phyloP scores from a whole-genome alignment of 2,113 vertebrate genomes.

The Etheostoma spectabile region DNA sequence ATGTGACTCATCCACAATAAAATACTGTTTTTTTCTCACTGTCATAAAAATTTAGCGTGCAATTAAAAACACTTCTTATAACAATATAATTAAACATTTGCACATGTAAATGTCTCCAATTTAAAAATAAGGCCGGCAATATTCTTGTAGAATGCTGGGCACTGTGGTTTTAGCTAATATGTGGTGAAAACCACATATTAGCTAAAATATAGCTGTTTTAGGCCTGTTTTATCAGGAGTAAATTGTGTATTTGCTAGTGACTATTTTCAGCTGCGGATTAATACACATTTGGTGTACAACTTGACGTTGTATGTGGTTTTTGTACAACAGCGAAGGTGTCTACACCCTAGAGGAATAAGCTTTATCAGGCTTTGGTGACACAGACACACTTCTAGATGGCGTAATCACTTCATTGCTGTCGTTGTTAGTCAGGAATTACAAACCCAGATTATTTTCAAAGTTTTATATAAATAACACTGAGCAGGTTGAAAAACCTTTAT shows the following conservation, averaged over 20 bases:
- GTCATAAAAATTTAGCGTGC: not conserved
- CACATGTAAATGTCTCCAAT: not conserved
- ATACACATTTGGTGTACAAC: not conserved
- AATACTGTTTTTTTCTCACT: not conserved
- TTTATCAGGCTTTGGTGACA: not conserved
- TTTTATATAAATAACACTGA: not conserved
- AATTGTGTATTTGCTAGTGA: not conserved
- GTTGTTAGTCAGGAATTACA: not conserved
- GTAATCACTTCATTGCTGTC: not conserved
- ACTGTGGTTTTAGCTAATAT: too few relatives aligned
- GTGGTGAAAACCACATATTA: too few relatives aligned
- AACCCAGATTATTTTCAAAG: not conserved
- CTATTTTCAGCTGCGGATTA: not conserved
- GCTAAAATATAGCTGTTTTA: too few relatives aligned
- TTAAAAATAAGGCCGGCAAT: not conserved
- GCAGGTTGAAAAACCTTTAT: conserved; percentile 4
- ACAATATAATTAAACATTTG: not conserved
- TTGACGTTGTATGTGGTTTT: too few relatives aligned
- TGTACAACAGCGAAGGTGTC: too few relatives aligned
- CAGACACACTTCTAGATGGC: not conserved
- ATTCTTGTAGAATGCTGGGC: too few relatives aligned
- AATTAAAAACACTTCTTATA: not conserved
- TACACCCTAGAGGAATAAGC: not conserved
- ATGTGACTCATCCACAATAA: conserved; percentile 6
- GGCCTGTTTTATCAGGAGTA: too few relatives aligned